Conservation (phyloP, 2,113 vertebrate species). For the Meriones unguiculatus region DNA sequence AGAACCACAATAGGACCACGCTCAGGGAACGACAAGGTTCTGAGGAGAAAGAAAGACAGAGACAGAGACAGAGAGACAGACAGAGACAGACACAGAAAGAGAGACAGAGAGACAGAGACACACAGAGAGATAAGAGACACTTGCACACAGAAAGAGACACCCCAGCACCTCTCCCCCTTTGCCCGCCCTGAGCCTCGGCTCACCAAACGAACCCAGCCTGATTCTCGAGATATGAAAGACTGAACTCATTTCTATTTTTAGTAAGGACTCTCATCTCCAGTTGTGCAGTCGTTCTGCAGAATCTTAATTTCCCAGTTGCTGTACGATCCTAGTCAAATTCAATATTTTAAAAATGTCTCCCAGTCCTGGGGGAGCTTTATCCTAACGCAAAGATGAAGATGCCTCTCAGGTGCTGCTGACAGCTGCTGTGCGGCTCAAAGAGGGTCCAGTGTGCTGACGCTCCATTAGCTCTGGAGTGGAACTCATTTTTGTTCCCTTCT, state of each 20-base stretch:
- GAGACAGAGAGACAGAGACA: neutral
- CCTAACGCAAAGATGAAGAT: neutral
- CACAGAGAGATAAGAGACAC: neutral
- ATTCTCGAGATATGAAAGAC: neutral
- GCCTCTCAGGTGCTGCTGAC: neutral
- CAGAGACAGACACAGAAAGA: neutral
- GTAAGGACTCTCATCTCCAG: slow-evolving; percentile 31
- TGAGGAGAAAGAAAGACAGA: neutral
- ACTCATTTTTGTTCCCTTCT: neutral
- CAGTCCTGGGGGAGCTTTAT: neutral
- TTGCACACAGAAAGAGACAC: neutral
- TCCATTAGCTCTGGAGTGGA: neutral
- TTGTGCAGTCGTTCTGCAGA: slow-evolving; percentile 20
- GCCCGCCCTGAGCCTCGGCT: neutral
- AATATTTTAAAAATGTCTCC: neutral
- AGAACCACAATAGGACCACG: neutral
- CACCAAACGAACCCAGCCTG: neutral
- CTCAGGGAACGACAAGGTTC: neutral
- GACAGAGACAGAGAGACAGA: neutral
- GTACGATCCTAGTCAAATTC: slow-evolving; percentile 49
- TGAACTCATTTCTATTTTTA: slow-evolving; percentile 47
- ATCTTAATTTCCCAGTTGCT: slow-evolving; percentile 58
- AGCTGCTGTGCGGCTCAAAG: neutral
- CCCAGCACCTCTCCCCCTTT: neutral
- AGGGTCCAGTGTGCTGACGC: neutral